Evolutionary conservation across 1,140 invertebrate species (phyloP).

Genomic region (Plutomurus gul): DNA sequence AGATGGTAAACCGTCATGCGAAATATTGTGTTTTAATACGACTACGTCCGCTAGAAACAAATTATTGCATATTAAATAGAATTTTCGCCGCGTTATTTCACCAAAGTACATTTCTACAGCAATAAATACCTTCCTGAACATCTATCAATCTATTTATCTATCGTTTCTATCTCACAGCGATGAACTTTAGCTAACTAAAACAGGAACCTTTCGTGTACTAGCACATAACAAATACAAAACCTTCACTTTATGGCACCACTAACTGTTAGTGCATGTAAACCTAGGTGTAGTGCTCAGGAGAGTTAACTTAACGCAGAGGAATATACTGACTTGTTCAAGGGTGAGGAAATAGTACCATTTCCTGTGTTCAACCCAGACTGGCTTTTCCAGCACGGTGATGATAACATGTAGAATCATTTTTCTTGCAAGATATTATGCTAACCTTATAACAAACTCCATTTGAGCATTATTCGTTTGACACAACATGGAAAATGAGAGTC

Average conservation of each 20-base stretch:
- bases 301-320: not conserved
- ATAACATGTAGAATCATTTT: no score
- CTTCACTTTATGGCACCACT: no score
- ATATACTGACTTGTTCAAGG: not conserved
- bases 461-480: no score
- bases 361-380: not conserved
- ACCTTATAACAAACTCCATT: no score
- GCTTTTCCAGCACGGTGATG: no score
- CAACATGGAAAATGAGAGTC: no score
- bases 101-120: not conserved
- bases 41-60: not conserved
- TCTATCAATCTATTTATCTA: not conserved
- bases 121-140: slow-evolving; percentile 18
- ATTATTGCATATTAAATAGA: slow-evolving; percentile 19
- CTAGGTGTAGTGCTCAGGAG: not conserved
- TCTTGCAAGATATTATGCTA: no score
- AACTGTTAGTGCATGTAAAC: no score
- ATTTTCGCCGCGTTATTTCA: not conserved
- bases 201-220: no score
- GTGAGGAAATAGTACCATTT: slow-evolving; percentile 22
- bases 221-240: no score
- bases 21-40: not conserved
- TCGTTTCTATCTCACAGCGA: no score
- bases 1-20: not conserved
- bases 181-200: no score